phyloP scores from a whole-genome alignment of 2,888 invertebrate genomes.

The Mythimna pallens region DNA sequence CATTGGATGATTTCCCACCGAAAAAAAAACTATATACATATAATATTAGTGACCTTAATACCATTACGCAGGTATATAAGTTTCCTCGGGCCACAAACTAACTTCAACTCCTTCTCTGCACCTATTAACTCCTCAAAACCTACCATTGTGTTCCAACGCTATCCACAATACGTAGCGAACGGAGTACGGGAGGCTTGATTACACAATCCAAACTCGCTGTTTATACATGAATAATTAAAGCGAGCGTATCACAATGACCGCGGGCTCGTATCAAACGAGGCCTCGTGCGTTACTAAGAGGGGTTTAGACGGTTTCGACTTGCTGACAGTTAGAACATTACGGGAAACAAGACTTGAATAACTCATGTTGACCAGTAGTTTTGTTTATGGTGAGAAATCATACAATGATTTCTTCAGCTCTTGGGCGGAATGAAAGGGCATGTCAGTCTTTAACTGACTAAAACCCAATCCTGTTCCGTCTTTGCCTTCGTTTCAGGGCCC shows the following conservation, averaged over 20 bases:
- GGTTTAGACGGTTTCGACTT: slow-evolving; percentile 2
- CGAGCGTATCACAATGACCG: slow-evolving; percentile 55
- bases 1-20: no score
- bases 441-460: no score
- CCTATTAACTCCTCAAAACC: not conserved
- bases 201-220: slow-evolving; percentile 60
- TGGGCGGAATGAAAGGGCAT: no score
- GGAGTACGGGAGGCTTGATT: slow-evolving; percentile 56
- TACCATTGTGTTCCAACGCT: slow-evolving; percentile 8
- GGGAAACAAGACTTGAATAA: not conserved
- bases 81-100: no score
- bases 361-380: no score
- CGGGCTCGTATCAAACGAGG: slow-evolving; percentile 29
- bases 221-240: slow-evolving; percentile 75
- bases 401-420: no score
- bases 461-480: no score
- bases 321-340: not conserved
- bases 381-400: no score
- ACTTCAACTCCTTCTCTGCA: not conserved
- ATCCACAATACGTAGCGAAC: slow-evolving; percentile 27
- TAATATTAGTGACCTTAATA: no score
- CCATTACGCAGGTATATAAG: no score
- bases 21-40: no score
- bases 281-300: slow-evolving; percentile 12
- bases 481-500: no score